Percentiles rank a stretch among this genome's conserved stretches.
phyloP scores from a whole-genome alignment of 1,140 invertebrate genomes.

The Heliothis virescens region DNA sequence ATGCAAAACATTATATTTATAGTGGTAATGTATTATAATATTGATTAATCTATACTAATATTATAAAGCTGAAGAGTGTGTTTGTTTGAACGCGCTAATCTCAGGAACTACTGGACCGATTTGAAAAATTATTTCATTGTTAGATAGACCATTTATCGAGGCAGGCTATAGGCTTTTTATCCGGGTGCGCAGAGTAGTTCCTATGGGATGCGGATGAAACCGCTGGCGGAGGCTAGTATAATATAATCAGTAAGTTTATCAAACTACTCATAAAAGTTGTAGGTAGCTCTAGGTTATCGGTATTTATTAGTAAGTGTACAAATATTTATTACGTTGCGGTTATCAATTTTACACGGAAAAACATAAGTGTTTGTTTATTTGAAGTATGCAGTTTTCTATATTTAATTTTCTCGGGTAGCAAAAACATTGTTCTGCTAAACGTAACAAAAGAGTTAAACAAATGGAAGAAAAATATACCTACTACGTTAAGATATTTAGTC shows the following conservation, averaged over 20 bases:
- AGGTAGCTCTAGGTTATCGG: background rate
- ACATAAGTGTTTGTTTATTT: background rate
- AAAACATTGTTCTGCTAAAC: background rate
- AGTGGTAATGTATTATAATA: background rate
- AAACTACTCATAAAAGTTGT: too few relatives aligned
- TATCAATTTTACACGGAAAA: background rate
- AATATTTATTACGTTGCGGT: background rate
- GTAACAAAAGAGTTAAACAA: too few relatives aligned
- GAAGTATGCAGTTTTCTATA: background rate
- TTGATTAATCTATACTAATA: too few relatives aligned
- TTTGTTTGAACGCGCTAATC: slow-evolving; percentile 31
- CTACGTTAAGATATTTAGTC: too few relatives aligned
- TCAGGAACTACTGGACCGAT: slow-evolving; percentile 29
- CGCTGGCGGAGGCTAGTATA: too few relatives aligned
- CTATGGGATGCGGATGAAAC: too few relatives aligned
- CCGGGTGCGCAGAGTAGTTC: too few relatives aligned
- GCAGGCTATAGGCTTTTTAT: too few relatives aligned
- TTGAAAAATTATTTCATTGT: slow-evolving; percentile 7
- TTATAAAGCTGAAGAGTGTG: too few relatives aligned
- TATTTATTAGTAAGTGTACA: background rate
- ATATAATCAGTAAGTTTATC: too few relatives aligned
- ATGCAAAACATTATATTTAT: background rate
- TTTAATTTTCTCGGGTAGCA: background rate
- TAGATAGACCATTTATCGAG: too few relatives aligned
- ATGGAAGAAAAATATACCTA: too few relatives aligned